These are phyloP conservation scores for Petrocephalus zakoni DNA, from an alignment of 2,113 vertebrate genomes.

Conservation along the genomic window DNA sequence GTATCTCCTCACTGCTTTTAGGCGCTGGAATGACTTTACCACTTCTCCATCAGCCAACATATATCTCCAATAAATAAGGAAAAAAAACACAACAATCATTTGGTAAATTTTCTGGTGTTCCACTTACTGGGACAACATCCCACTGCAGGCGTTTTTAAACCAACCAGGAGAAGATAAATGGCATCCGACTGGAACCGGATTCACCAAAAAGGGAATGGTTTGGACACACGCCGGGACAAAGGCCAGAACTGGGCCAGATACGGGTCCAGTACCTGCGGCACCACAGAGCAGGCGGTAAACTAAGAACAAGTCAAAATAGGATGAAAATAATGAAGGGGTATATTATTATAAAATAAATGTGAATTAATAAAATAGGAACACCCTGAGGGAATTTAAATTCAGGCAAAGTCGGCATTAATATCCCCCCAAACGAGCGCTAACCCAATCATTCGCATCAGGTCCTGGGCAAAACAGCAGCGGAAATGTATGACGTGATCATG, in stretches of 20 bases:
- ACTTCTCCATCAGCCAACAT: not conserved
- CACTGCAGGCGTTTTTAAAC: not conserved
- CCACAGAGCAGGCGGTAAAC: not conserved
- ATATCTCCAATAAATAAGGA: not conserved
- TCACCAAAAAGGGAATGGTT: conserved; percentile 5
- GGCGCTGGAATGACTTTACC: not conserved
- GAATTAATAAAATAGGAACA: not conserved
- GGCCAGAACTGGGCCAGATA: not conserved
- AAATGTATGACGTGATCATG: not conserved
- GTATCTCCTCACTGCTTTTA: not conserved
- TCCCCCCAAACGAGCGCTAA: not conserved
- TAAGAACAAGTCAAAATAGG: not conserved
- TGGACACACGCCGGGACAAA: not conserved
- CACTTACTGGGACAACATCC: not conserved
- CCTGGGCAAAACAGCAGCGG: not conserved
- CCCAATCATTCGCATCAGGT: not conserved
- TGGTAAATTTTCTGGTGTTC: not conserved
- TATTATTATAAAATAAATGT: not conserved
- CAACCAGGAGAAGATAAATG: not conserved
- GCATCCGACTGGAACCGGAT: not conserved
- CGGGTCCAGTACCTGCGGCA: not conserved
- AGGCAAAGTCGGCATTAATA: not conserved
- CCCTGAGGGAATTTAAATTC: not conserved
- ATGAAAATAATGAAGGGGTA: not conserved
- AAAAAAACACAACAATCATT: not conserved